Percentiles rank a stretch among this genome's conserved stretches.
phyloP scores from a whole-genome alignment of 2,888 invertebrate genomes.

The Aspidiotus destructor region DNA sequence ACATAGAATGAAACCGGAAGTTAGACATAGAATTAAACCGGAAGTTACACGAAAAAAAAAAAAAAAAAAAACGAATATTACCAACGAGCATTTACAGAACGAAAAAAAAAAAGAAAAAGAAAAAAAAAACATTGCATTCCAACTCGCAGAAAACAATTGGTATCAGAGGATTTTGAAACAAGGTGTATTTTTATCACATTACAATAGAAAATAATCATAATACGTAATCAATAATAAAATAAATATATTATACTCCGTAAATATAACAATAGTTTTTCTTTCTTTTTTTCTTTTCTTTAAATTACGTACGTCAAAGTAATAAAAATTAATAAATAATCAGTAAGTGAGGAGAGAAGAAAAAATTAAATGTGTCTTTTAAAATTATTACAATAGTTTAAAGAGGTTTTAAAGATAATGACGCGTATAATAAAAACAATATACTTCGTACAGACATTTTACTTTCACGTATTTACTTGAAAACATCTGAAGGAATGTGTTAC shows the following conservation, averaged over 20 bases:
- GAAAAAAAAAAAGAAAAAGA: too few species aligned
- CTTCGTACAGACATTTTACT: slow-evolving; percentile 28
- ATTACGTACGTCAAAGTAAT: slow-evolving; percentile 31
- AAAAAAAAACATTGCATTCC: slow-evolving; percentile 6
- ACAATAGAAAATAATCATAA: slow-evolving; percentile 29
- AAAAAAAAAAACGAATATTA: background rate
- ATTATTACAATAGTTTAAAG: slow-evolving; percentile 33
- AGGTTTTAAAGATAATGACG: slow-evolving; percentile 27
- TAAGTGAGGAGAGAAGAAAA: slow-evolving; percentile 35
- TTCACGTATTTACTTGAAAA: slow-evolving; percentile 30
- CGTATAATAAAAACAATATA: slow-evolving; percentile 28
- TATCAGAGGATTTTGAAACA: slow-evolving; percentile 30
- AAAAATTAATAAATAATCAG: slow-evolving; percentile 31
- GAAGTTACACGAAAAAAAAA: background rate
- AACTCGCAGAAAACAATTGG: slow-evolving; percentile 28
- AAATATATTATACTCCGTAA: background rate
- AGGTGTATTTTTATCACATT: slow-evolving; percentile 33
- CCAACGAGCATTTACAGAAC: background rate
- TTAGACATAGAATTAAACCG: too few species aligned
- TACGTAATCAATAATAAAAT: slow-evolving; percentile 21
- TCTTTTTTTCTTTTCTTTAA: slow-evolving; percentile 5
- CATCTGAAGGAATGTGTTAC: slow-evolving; percentile 32
- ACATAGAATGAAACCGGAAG: too few species aligned
- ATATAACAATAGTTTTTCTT: background rate
- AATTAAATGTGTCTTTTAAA: slow-evolving; percentile 37